Conservation (phyloP, 2,113 vertebrate species). For the Ceuthmochares aereus region DNA sequence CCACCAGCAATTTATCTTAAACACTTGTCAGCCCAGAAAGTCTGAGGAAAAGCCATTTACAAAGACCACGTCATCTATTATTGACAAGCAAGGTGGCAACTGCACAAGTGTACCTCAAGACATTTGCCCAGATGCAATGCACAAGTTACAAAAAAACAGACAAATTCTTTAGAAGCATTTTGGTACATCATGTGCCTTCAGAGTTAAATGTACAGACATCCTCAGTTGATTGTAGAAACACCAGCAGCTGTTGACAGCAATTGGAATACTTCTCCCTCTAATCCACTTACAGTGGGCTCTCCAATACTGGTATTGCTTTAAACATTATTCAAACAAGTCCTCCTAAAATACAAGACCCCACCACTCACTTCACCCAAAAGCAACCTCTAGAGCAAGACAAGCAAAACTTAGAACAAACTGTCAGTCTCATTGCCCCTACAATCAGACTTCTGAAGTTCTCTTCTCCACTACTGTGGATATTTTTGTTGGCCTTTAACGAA, state of each 20-base stretch:
- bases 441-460: not conserved
- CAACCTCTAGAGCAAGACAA: not conserved
- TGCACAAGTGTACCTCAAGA: not conserved
- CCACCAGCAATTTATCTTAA: not conserved
- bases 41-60: not conserved
- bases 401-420: not conserved
- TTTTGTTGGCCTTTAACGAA: not conserved
- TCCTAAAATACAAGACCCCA: not conserved
- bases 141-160: not conserved
- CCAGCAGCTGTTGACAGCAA: not conserved
- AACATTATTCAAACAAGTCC: not conserved
- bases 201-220: not conserved
- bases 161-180: not conserved
- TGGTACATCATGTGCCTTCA: not conserved
- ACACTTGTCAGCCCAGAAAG: not conserved
- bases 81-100: not conserved
- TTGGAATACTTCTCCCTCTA: not conserved
- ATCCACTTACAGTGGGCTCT: not conserved
- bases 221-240: not conserved
- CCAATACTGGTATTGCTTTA: not conserved
- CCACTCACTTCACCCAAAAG: not conserved
- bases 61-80: not conserved
- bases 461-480: not conserved
- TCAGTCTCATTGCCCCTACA: not conserved
- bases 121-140: not conserved